phyloP scores from a whole-genome alignment of 2,797 vertebrate species.

The Moxostoma hubbsi region DNA sequence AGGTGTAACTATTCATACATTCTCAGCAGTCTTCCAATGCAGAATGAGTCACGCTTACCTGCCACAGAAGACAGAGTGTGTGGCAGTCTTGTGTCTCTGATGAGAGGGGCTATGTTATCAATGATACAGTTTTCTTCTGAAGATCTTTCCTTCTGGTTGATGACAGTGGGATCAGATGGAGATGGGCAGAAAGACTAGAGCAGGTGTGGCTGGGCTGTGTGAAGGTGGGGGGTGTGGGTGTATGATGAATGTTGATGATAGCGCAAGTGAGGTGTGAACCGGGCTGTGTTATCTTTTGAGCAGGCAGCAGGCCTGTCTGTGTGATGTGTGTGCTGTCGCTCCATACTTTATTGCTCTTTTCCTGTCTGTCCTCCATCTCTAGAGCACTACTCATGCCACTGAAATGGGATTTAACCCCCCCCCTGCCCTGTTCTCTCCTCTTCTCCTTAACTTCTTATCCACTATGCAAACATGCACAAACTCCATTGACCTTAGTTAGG shows the following conservation, averaged over 20 bases:
- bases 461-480: no score
- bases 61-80: constrained; percentile 22
- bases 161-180: constrained; percentile 48
- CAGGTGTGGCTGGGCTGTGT: constrained; percentile 41
- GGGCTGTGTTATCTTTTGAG: constrained; percentile 79
- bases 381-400: constrained; percentile 67
- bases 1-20: not conserved
- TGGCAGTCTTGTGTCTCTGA: not conserved
- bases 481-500: no score
- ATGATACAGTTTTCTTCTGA: not conserved
- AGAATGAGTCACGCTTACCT: not conserved
- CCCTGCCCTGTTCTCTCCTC: no score
- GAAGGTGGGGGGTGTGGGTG: constrained; percentile 71
- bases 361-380: constrained; percentile 76
- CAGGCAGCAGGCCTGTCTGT: constrained; percentile 80
- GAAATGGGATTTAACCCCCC: constrained; percentile 57
- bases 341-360: constrained; percentile 81
- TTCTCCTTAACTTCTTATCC: no score
- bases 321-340: constrained; percentile 84
- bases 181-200: constrained; percentile 14
- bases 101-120: constrained; percentile 14
- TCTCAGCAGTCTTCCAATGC: not conserved
- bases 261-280: constrained; percentile 64
- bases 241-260: constrained; percentile 85
- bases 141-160: constrained; percentile 31